These are phyloP conservation scores for Lasioglossum albipes DNA, from an alignment of 1,140 invertebrate genomes.

Conservation along the genomic window DNA sequence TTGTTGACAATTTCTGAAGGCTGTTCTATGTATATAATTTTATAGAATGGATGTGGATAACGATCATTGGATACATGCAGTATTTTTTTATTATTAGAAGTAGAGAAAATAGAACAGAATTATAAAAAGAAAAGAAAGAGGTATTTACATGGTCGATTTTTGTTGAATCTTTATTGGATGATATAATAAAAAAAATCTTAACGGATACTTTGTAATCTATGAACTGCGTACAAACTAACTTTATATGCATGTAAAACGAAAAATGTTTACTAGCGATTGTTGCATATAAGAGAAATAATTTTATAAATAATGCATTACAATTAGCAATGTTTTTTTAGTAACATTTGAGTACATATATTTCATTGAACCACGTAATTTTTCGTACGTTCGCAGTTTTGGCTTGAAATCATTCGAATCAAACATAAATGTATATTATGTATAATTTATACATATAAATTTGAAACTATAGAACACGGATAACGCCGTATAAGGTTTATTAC, in stretches of 20 bases:
- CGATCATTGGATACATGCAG: slow-evolving; percentile 59
- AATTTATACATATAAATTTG: slow-evolving; percentile 13
- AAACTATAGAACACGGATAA: slow-evolving; percentile 23
- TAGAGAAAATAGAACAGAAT: slow-evolving; percentile 41
- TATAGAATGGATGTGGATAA: slow-evolving; percentile 53
- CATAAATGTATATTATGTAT: slow-evolving; percentile 37
- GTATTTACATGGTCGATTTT: slow-evolving; percentile 27
- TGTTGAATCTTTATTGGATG: slow-evolving; percentile 27
- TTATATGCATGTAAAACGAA: not conserved
- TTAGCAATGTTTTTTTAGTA: slow-evolving; percentile 29
- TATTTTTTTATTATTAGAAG: slow-evolving; percentile 65
- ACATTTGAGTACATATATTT: slow-evolving; percentile 32
- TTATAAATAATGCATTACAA: slow-evolving; percentile 25
- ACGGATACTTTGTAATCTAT: slow-evolving; percentile 23
- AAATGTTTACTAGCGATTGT: slow-evolving; percentile 8
- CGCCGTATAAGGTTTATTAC: slow-evolving; percentile 7
- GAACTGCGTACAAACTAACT: slow-evolving; percentile 18
- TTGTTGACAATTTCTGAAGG: slow-evolving; percentile 57
- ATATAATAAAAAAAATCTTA: not conserved
- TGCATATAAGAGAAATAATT: slow-evolving; percentile 19
- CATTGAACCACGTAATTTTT: slow-evolving; percentile 19
- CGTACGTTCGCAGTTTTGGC: slow-evolving; percentile 18
- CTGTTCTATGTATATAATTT: slow-evolving; percentile 69
- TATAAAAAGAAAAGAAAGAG: slow-evolving; percentile 38
- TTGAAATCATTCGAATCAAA: slow-evolving; percentile 1